A percentile compares a stretch with the other conserved stretches of the same genome.
Evolutionary conservation across 92 coral and sea anemone genomes (phyloP).

Genomic region (Phymanthus crucifer): DNA sequence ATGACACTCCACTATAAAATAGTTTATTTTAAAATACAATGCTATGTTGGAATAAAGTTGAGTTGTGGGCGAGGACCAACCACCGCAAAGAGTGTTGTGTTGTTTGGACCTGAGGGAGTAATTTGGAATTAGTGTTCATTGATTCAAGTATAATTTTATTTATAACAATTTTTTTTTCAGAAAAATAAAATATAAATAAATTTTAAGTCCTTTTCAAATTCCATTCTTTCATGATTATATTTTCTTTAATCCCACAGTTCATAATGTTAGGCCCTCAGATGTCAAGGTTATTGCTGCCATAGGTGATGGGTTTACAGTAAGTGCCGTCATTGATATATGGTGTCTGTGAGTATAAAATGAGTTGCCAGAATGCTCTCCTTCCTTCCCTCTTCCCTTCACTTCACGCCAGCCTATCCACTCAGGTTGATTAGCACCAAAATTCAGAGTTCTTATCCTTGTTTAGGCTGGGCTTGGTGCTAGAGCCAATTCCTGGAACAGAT

Average conservation of each 20-base stretch:
- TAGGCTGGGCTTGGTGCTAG: conserved; percentile 87
- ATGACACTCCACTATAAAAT: too few relatives aligned
- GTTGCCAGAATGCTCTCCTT: too few relatives aligned
- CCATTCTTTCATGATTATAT: neutral
- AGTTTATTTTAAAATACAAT: too few relatives aligned
- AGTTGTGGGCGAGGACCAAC: too few relatives aligned
- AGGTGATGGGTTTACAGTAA: conserved; percentile 84
- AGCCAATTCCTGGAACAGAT: conserved; percentile 68
- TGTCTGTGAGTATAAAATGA: too few relatives aligned
- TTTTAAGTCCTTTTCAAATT: neutral
- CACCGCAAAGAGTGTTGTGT: too few relatives aligned
- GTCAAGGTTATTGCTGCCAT: conserved; percentile 83
- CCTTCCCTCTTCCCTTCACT: too few relatives aligned
- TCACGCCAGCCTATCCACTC: too few relatives aligned
- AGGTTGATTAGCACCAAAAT: neutral
- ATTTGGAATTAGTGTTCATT: neutral
- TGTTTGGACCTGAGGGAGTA: too few relatives aligned
- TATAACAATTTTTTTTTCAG: neutral
- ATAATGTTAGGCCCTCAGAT: conserved; percentile 64
- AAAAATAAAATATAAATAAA: too few relatives aligned
- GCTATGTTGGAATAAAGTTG: too few relatives aligned
- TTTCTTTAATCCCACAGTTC: conserved; percentile 54
- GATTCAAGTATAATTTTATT: too few relatives aligned
- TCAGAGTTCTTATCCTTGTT: neutral
- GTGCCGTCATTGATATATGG: conserved; percentile 4